Conservation (phyloP, 2,113 vertebrate species). For the Limanda limanda region DNA sequence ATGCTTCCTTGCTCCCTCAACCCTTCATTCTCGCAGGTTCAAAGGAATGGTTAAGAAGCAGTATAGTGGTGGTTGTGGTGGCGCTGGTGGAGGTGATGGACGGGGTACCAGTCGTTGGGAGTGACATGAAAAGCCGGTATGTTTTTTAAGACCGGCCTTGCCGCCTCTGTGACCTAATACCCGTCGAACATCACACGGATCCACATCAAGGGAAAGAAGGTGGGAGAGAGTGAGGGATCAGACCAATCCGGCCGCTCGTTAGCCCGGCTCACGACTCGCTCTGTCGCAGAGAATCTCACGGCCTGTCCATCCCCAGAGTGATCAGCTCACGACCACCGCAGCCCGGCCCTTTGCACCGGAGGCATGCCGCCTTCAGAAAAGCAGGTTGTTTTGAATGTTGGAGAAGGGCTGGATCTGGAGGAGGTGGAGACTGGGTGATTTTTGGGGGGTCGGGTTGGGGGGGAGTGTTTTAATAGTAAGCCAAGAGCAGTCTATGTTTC, state of each 20-base stretch:
- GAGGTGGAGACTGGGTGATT: conserved; percentile 17
- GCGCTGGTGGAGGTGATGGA: not conserved
- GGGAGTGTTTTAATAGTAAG: conserved; percentile 46
- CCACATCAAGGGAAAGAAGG: conserved; percentile 54
- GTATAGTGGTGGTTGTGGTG: not conserved
- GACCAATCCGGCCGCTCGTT: conserved; percentile 43
- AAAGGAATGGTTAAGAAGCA: conserved; percentile 41
- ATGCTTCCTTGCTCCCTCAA: conserved; percentile 40
- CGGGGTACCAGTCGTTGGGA: conserved; percentile 41
- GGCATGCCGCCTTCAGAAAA: conserved; percentile 8
- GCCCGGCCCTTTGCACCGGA: not conserved
- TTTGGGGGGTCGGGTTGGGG: not conserved
- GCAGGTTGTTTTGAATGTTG: conserved; percentile 23
- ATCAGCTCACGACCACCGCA: not conserved
- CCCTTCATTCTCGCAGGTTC: conserved; percentile 40
- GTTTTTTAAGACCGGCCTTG: conserved; percentile 19
- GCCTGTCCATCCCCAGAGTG: conserved; percentile 35
- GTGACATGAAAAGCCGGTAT: conserved; percentile 29
- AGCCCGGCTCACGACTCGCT: conserved; percentile 37
- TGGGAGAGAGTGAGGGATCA: conserved; percentile 27
- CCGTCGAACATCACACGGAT: conserved; percentile 44
- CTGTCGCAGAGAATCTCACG: conserved; percentile 42
- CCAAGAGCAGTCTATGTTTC: conserved; percentile 46
- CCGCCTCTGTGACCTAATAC: conserved; percentile 55
- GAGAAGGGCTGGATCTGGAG: not conserved